phyloP scores from a whole-genome alignment of 2,888 invertebrate species.

The Caenorhabditis macrosperma region DNA sequence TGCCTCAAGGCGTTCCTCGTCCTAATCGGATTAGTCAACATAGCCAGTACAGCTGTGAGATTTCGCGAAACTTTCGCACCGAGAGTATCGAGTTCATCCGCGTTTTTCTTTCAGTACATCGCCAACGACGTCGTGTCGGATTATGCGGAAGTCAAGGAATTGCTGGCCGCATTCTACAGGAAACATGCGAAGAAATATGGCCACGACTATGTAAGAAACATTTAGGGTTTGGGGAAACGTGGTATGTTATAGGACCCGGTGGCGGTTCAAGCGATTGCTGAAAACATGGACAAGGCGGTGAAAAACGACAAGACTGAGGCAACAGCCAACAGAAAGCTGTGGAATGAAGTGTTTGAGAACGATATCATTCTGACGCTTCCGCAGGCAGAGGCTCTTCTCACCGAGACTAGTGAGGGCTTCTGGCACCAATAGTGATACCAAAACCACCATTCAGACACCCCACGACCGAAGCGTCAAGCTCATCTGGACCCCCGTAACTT shows the following conservation, averaged over 20 bases:
- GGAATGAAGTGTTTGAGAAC: slow-evolving; percentile 77
- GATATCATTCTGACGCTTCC: slow-evolving; percentile 76
- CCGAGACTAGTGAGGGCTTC: slow-evolving; percentile 63
- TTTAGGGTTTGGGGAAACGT: not conserved
- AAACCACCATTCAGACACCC: slow-evolving; percentile 19
- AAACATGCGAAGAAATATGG: slow-evolving; percentile 71
- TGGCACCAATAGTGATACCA: not conserved
- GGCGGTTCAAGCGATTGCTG: slow-evolving; percentile 51
- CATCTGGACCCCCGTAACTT: slow-evolving; percentile 68
- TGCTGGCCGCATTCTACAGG: slow-evolving; percentile 68
- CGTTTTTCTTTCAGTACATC: slow-evolving; percentile 55
- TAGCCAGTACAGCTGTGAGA: slow-evolving; percentile 43
- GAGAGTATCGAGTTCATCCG: too few species aligned
- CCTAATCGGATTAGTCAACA: slow-evolving; percentile 48
- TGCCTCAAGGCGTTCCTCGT: slow-evolving; percentile 42
- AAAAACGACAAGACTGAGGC: slow-evolving; percentile 77
- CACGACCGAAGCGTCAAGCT: slow-evolving; percentile 71
- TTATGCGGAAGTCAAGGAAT: slow-evolving; percentile 71
- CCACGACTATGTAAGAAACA: slow-evolving; percentile 68
- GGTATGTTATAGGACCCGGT: slow-evolving; percentile 54
- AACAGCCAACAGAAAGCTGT: slow-evolving; percentile 69
- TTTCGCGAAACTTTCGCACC: too few species aligned
- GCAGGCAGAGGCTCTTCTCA: slow-evolving; percentile 73
- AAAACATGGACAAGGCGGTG: slow-evolving; percentile 49
- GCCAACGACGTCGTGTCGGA: slow-evolving; percentile 70